Base-by-base conservation (phyloP, 2,888 invertebrate genomes). In the Melieria crassipennis region DNA sequence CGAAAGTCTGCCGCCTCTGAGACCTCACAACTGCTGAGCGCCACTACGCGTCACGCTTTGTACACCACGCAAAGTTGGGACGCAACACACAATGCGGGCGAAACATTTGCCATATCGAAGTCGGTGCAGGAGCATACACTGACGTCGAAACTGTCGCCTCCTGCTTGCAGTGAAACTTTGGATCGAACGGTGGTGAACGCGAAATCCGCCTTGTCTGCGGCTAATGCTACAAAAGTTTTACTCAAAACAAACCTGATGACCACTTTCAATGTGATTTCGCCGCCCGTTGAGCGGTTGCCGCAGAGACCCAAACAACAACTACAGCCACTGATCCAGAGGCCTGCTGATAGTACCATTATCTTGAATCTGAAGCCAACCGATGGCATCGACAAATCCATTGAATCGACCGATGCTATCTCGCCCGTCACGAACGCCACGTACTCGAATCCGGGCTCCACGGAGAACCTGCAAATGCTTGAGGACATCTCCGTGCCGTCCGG, bases 401-500 rank as follows among this genome's bases (percentile, higher is more conserved):
- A 71, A n/a, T 67, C 60, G 16, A 46, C 60, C 55, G 50, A 74
- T 62, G 68, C 74, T 10, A 43, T 73, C n/a, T 76, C 78, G 11
- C 78, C 78, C 43, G 73, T 75, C 3, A 77, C 78, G 0, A 76
- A 79, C 69, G 78, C 78, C 46, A 79, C 78, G 5, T 79, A 76
- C 65, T 78, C 78, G 4, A 76, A 77, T 70, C 78, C 78, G 0
- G 78, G 77, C 10, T 78, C 82, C 43, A 77, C 79, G 74, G 83
- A 84, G 65, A 81, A 84, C 68, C 62, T 82, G 56, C 75, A 79
- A 11, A 55, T 84, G 74, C 72, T 84, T 56, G 81, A 83, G 72
- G 81, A 84, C 60, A 79, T 84, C 63, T 83, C 83, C 2, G 82
- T 83, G 71, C 84, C 83, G 0, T 77, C 82, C 0, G 83, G 81